Conservation (phyloP, 2,888 invertebrate genomes). For the Amiota minor region DNA sequence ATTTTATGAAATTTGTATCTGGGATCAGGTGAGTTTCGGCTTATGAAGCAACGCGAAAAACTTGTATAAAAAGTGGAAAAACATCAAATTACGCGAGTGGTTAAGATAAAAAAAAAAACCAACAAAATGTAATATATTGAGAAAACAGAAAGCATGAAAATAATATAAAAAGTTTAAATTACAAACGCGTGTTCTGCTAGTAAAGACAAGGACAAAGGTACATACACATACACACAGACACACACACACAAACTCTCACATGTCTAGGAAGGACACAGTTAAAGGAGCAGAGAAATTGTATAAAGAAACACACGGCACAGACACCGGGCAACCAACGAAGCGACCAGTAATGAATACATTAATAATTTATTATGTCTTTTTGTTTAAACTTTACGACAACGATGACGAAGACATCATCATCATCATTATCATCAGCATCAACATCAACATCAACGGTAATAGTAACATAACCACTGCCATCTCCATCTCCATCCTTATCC, state of each 20-base stretch:
- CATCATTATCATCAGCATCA: background rate
- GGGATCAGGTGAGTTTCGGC: background rate
- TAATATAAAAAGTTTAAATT: conserved; percentile 26
- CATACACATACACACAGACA: conserved; percentile 4
- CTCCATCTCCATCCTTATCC: too few relatives aligned
- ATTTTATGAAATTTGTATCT: background rate
- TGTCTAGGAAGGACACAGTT: too few relatives aligned
- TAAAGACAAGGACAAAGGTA: background rate
- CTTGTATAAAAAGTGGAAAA: background rate
- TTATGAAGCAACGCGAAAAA: background rate
- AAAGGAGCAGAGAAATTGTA: background rate
- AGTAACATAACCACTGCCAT: background rate
- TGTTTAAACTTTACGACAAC: conserved; percentile 27
- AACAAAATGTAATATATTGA: background rate
- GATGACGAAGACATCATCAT: background rate
- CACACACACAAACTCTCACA: background rate
- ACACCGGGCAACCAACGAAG: background rate
- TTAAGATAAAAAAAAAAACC: background rate
- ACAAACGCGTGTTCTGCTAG: conserved; percentile 15
- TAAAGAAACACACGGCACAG: background rate
- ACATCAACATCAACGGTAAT: background rate
- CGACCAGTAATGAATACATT: conserved; percentile 56
- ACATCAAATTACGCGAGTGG: background rate
- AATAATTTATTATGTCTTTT: conserved; percentile 54
- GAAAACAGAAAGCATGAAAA: background rate